phyloP scores from a whole-genome alignment of 2,888 invertebrate genomes.

The Ornithoptera priamus region DNA sequence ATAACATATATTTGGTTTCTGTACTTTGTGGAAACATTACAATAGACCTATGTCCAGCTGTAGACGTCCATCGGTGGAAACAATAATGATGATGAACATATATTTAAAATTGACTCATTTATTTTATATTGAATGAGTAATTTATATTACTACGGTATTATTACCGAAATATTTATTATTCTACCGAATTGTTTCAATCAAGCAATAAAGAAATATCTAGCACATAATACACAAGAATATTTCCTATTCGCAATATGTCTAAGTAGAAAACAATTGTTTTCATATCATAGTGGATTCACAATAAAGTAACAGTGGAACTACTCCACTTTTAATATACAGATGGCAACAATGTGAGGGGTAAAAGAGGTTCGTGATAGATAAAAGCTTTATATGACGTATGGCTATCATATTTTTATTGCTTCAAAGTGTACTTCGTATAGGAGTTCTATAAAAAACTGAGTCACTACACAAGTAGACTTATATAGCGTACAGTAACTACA shows the following conservation, averaged over 20 bases:
- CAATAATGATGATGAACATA: too few relatives aligned
- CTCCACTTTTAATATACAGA: constrained; percentile 1
- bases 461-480: constrained; percentile 3
- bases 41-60: too few relatives aligned
- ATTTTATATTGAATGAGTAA: not conserved
- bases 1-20: too few relatives aligned
- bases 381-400: constrained; percentile 8
- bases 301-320: not conserved
- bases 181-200: not conserved
- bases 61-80: too few relatives aligned
- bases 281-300: not conserved
- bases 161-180: not conserved
- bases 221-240: not conserved
- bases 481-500: not conserved
- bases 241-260: not conserved
- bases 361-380: constrained; percentile 11
- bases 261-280: not conserved
- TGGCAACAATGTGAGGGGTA: not conserved
- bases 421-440: constrained; percentile 1
- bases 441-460: constrained; percentile 7
- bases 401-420: constrained; percentile 21
- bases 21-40: too few relatives aligned
- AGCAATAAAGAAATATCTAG: not conserved
- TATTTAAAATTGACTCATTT: not conserved
- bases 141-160: not conserved